Percentiles rank a stretch among this genome's conserved stretches.
Conservation (phyloP, 2,113 vertebrate species). For the Solenodon paradoxus region DNA sequence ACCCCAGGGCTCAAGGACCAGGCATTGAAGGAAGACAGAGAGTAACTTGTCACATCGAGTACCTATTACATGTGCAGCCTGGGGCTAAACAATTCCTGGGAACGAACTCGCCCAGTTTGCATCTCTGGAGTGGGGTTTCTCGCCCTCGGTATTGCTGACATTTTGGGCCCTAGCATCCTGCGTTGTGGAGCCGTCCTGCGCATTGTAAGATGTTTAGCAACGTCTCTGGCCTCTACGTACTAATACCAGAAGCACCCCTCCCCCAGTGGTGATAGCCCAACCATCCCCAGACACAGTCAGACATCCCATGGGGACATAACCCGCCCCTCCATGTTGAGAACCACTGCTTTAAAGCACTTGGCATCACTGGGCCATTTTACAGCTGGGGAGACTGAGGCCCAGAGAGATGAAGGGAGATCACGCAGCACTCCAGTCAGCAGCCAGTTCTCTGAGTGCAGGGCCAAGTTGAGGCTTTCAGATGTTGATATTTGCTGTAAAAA, state of each 20-base stretch:
- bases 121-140: neutral
- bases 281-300: neutral
- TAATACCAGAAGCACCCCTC: neutral
- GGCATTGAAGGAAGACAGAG: neutral
- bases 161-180: neutral
- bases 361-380: neutral
- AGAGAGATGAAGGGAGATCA: neutral
- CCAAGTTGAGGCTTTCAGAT: neutral
- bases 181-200: neutral
- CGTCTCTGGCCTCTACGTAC: neutral
- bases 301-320: neutral
- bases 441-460: neutral
- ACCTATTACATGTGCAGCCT: neutral
- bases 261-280: neutral
- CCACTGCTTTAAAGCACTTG: neutral
- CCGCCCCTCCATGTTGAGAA: neutral
- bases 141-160: neutral
- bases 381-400: neutral
- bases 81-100: neutral
- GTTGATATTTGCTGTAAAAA: neutral
- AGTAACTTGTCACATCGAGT: neutral
- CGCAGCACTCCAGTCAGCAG: neutral
- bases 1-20: neutral
- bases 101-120: neutral
- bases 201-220: neutral